phyloP scores from a whole-genome alignment of 2,797 vertebrate genomes.

The Sus cebifrons region DNA sequence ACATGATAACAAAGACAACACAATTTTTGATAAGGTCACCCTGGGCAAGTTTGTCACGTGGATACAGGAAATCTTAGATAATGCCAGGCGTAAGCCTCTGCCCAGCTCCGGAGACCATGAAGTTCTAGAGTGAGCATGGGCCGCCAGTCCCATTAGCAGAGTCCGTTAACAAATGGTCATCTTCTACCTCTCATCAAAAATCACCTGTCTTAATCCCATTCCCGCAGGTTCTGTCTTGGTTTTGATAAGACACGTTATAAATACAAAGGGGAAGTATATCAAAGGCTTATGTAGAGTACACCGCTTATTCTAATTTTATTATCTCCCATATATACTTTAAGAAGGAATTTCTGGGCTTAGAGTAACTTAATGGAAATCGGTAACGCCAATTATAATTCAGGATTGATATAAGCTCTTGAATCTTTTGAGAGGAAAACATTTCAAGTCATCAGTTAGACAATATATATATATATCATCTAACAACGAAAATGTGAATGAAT shows the following conservation, averaged over 20 bases:
- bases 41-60: neutral
- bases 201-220: neutral
- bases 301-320: neutral
- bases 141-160: accelerated
- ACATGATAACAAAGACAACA: neutral
- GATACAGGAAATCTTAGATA: neutral
- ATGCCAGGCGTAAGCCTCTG: accelerated
- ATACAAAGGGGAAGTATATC: neutral
- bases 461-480: no score
- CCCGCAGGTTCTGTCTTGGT: neutral
- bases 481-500: neutral
- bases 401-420: neutral
- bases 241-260: neutral
- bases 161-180: neutral
- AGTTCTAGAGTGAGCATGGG: neutral
- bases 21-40: neutral
- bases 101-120: neutral
- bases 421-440: neutral
- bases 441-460: neutral
- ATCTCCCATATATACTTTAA: neutral
- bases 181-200: neutral
- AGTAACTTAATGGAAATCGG: neutral
- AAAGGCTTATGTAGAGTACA: accelerated
- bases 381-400: neutral
- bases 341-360: neutral